phyloP scores from a whole-genome alignment of 1,140 invertebrate genomes.

The Coptotermes formosanus region DNA sequence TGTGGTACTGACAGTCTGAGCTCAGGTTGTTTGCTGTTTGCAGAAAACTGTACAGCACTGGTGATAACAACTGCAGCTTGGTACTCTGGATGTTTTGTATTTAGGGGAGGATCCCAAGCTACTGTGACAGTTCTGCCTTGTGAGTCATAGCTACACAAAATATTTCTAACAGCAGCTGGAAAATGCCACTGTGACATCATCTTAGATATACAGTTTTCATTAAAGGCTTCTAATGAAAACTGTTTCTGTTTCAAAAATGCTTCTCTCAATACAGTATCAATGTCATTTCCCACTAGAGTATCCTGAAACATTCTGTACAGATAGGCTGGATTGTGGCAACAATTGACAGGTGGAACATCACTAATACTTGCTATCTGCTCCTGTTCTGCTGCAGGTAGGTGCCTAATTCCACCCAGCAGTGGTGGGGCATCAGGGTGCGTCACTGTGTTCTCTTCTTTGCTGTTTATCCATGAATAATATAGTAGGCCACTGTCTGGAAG shows the following conservation, averaged over 20 bases:
- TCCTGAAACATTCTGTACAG: constrained; percentile 57
- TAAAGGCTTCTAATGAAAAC: background rate
- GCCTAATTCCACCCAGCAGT: constrained; percentile 46
- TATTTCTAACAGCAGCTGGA: constrained; percentile 4
- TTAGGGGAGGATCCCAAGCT: constrained; percentile 18
- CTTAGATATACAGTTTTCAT: background rate
- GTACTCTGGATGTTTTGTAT: background rate
- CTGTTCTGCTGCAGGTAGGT: constrained; percentile 45
- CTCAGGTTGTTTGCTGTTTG: background rate
- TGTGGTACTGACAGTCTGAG: background rate
- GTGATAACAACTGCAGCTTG: background rate
- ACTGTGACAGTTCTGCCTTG: background rate
- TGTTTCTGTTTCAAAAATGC: background rate
- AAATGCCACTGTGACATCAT: constrained; percentile 13
- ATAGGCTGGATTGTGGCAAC: constrained; percentile 54
- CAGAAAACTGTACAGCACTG: background rate
- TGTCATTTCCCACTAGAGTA: constrained; percentile 46
- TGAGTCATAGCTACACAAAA: background rate
- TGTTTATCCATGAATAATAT: constrained; percentile 51
- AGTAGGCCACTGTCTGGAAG: constrained; percentile 43
- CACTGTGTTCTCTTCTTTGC: constrained; percentile 42
- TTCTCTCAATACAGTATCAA: constrained; percentile 19
- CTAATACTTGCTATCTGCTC: constrained; percentile 43
- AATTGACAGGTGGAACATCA: constrained; percentile 48
- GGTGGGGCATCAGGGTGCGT: constrained; percentile 45